A percentile compares a stretch with the other conserved stretches of the same genome.
Conservation (phyloP, 2,113 vertebrate species). For the Rallus limicola region DNA sequence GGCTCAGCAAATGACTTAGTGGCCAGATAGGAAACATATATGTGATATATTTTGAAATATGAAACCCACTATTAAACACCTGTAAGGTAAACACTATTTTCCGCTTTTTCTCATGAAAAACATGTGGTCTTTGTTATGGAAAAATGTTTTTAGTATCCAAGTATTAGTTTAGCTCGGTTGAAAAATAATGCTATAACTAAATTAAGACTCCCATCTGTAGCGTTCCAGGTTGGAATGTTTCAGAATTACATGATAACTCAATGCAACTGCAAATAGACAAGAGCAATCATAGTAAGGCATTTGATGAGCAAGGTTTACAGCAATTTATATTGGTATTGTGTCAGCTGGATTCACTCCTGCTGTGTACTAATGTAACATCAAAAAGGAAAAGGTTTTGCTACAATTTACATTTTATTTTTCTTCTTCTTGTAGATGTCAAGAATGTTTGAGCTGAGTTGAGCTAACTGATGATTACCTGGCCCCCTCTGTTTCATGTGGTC, state of each 20-base stretch:
- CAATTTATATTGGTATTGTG: not conserved
- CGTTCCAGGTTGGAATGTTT: not conserved
- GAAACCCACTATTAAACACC: not conserved
- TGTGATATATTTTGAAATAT: slow-evolving; percentile 12
- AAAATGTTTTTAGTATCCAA: not conserved
- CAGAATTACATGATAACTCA: not conserved
- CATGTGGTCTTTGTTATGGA: not conserved
- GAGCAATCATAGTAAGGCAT: not conserved
- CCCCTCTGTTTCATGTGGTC: not conserved
- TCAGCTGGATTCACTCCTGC: not conserved
- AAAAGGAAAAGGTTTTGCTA: not conserved
- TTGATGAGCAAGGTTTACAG: not conserved
- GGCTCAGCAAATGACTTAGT: slow-evolving; percentile 11
- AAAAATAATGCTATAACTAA: not conserved
- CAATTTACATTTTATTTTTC: slow-evolving; percentile 22
- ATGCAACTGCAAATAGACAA: not conserved
- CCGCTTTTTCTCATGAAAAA: not conserved
- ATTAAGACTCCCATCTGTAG: not conserved
- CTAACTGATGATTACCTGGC: not conserved
- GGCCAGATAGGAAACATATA: slow-evolving; percentile 15
- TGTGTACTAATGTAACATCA: not conserved
- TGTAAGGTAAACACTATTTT: slow-evolving; percentile 20
- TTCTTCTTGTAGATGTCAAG: slow-evolving; percentile 25
- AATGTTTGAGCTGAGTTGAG: slow-evolving; percentile 33
- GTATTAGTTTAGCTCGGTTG: not conserved